Conservation (phyloP, 2,888 invertebrate genomes). For the Timandra comae region DNA sequence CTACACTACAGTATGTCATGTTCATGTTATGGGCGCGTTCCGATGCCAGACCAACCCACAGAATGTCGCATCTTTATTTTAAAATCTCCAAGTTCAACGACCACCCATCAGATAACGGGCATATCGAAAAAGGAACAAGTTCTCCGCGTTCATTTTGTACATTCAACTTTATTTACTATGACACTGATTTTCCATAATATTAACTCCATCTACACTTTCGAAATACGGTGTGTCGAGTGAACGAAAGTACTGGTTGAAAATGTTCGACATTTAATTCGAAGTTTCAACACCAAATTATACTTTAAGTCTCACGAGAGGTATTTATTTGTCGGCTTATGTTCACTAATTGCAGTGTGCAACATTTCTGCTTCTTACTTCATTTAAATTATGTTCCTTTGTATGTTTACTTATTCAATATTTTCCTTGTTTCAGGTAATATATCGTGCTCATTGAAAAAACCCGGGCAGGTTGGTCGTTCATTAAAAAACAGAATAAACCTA, state of each 20-base stretch:
- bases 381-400: no score
- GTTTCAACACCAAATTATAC: no score
- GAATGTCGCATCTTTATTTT: slow-evolving; percentile 33
- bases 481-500: slow-evolving; percentile 3
- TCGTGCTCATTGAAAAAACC: slow-evolving; percentile 31
- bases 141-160: slow-evolving; percentile 27
- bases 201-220: slow-evolving; percentile 10
- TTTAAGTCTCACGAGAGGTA: background rate
- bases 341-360: slow-evolving; percentile 14
- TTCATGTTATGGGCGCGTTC: no score
- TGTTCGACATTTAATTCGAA: background rate
- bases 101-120: slow-evolving; percentile 38
- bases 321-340: background rate
- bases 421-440: slow-evolving; percentile 49
- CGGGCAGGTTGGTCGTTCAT: slow-evolving; percentile 49
- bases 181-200: slow-evolving; percentile 35
- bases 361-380: slow-evolving; percentile 30
- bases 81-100: slow-evolving; percentile 35
- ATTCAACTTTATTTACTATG: slow-evolving; percentile 27
- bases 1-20: slow-evolving; percentile 29
- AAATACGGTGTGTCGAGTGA: slow-evolving; percentile 2
- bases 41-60: slow-evolving; percentile 15
- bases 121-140: slow-evolving; percentile 41
- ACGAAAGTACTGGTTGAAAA: slow-evolving; percentile 4
- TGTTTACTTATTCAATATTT: no score